These are phyloP conservation scores for Rhinophrynus dorsalis DNA, from an alignment of 2,797 vertebrate genomes.

Conservation along the genomic window DNA sequence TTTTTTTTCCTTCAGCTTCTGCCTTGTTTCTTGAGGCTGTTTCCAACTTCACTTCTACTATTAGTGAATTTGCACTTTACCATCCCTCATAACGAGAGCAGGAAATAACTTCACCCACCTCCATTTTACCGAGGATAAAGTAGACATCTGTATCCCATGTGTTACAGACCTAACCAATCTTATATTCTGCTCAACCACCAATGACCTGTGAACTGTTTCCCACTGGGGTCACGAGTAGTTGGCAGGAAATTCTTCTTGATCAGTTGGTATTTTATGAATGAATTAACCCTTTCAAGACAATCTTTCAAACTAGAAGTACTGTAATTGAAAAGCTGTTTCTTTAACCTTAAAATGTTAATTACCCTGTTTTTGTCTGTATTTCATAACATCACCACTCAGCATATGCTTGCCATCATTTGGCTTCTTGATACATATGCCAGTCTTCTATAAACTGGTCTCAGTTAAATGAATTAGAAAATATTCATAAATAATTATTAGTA, in stretches of 20 bases:
- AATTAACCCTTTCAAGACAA: conserved; percentile 24
- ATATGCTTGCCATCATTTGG: no score
- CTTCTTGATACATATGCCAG: no score
- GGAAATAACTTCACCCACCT: conserved; percentile 18
- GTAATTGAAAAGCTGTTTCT: no score
- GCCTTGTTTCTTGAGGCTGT: neutral
- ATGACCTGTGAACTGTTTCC: conserved; percentile 28
- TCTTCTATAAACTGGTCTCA: no score
- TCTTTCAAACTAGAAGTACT: no score
- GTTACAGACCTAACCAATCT: conserved; percentile 18
- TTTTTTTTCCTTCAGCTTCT: neutral
- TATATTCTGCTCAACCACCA: neutral
- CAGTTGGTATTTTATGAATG: neutral
- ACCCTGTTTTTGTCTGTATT: no score
- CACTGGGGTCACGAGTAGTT: conserved; percentile 22
- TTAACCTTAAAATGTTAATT: no score
- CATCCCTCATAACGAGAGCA: conserved; percentile 17
- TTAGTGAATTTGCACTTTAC: conserved; percentile 9
- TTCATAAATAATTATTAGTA: no score
- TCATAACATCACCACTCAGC: no score
- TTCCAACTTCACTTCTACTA: neutral
- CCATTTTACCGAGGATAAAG: neutral
- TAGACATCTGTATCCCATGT: conserved; percentile 46
- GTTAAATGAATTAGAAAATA: no score
- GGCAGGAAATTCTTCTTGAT: conserved; percentile 1